Conservation (phyloP, 2,113 vertebrate genomes). For the Stercorarius parasiticus region DNA sequence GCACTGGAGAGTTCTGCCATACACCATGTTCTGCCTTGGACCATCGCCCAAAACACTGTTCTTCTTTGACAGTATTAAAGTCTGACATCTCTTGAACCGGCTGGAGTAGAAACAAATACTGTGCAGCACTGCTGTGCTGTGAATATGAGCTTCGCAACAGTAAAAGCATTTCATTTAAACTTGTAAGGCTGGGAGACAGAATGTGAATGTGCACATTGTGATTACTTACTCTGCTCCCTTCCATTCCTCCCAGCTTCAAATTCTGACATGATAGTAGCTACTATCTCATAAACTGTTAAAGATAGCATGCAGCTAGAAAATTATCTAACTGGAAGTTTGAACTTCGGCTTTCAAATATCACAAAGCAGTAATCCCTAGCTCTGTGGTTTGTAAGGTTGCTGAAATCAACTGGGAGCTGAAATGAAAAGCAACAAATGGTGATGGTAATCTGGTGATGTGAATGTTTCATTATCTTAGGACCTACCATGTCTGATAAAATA, state of each 20-base stretch:
- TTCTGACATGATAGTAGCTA: background rate
- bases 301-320: background rate
- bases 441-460: background rate
- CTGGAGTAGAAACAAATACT: background rate
- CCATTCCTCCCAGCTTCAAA: background rate
- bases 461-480: background rate
- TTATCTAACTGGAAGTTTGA: background rate
- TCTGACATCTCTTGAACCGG: background rate
- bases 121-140: background rate
- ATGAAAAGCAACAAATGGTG: background rate
- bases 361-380: background rate
- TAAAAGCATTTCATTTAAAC: background rate
- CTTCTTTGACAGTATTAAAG: background rate
- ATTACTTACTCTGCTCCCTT: background rate
- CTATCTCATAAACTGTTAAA: constrained; percentile 7
- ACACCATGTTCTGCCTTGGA: background rate
- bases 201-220: background rate
- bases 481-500: background rate
- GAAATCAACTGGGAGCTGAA: background rate
- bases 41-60: background rate
- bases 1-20: background rate
- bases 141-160: background rate
- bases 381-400: background rate
- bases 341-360: background rate
- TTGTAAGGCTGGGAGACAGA: background rate